Evolutionary conservation across 2,888 invertebrate genomes (phyloP), one percentile per base, ranked within the genome.

Genomic region (Protonemura montana): DNA sequence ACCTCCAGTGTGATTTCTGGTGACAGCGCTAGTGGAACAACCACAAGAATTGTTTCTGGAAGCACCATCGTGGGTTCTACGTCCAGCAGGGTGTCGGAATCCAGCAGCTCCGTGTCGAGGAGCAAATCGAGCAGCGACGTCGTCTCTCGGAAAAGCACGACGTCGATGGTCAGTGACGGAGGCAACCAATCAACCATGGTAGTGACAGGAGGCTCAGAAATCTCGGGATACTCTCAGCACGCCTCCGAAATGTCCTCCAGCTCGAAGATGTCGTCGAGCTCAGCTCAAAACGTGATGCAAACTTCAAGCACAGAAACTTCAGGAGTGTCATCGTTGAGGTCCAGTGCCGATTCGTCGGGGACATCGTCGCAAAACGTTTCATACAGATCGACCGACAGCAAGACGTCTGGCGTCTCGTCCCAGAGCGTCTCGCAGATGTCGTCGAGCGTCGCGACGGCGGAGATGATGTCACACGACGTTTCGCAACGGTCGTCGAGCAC

Each of bases 61-160:
- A 35, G n/a, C 25, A 41, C 28, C n/a, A 10, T 35, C 13, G 42
- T 81, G 81, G 85, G 85, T 3, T 26, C 81, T 0, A 76, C 85
- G n/a, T 30, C 35, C 13, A 76, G 85, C 26, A 28, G 41, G 42
- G 85, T 85, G 26, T 16, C 25, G 6, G 86, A 86, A 86, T 81
- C 85, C 5, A 83, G 27, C 83, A 87, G 87, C 30, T 82, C 82
- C 10, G 59, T 30, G 21, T 76, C 85, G 10, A 25, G 59, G 26
- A 85, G 25, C 16, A 85, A 85, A 82, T 84, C 87, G 59, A 86
- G 83, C 77, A 87, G 83, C n/a, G 30, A 27, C 83, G 3, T 29
- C 77, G 6, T 41, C 42, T 25, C 21, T 29, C 13, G 85, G 82
- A 30, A 84, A 21, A 59, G 59, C 59, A 59, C 59, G 78, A 30